Evolutionary conservation across 1,140 invertebrate genomes (phyloP).

Genomic region (Colletes latitarsis): DNA sequence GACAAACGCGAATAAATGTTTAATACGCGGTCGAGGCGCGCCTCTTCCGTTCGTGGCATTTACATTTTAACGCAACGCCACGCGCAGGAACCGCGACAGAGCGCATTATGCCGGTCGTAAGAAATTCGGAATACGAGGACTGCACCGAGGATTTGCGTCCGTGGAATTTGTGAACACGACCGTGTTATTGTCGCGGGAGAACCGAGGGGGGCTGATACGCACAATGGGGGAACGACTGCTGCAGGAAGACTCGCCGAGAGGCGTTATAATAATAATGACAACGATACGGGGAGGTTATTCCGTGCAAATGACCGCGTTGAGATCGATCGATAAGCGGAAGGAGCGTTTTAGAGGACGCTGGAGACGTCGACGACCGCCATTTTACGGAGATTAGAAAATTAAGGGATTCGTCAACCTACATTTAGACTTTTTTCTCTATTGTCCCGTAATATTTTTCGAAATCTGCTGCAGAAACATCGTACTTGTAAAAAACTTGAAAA

Average conservation of each 20-base stretch:
- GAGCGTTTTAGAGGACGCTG: too few relatives aligned
- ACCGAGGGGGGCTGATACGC: neutral
- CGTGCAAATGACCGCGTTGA: neutral
- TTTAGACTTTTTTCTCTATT: too few relatives aligned
- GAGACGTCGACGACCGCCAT: too few relatives aligned
- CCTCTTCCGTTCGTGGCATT: neutral
- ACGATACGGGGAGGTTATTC: neutral
- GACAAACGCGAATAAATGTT: conserved; percentile 34
- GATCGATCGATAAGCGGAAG: neutral
- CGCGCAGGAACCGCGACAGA: neutral
- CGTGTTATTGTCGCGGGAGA: conserved; percentile 25
- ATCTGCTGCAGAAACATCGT: too few relatives aligned
- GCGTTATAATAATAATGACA: conserved; percentile 4
- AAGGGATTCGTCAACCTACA: too few relatives aligned
- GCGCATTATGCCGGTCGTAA: conserved; percentile 12
- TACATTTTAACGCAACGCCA: conserved; percentile 23
- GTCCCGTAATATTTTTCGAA: too few relatives aligned
- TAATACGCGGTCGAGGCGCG: conserved; percentile 10
- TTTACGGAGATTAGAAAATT: too few relatives aligned
- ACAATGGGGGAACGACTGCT: conserved; percentile 1
- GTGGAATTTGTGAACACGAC: conserved; percentile 17
- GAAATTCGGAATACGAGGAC: conserved; percentile 27
- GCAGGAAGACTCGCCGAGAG: conserved; percentile 6
- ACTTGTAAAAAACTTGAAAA: too few relatives aligned
- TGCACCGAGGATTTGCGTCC: conserved; percentile 26